Evolutionary conservation across 2,888 invertebrate genomes (phyloP).

Genomic region (Chrysolina americana): DNA sequence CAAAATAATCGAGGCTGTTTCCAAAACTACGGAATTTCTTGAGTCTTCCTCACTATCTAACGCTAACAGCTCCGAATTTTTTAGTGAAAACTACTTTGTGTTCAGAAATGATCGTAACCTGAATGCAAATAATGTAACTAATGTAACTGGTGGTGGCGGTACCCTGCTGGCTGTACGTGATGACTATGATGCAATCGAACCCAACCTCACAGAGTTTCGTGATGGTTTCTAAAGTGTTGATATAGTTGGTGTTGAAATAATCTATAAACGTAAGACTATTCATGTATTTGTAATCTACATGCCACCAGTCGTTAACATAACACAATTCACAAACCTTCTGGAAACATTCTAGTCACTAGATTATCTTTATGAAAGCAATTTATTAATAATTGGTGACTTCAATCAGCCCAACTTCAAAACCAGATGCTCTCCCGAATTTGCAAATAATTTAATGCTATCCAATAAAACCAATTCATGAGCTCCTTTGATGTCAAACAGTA

Average conservation of each 20-base stretch:
- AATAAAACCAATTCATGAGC: not conserved
- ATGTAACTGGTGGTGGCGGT: conserved; percentile 27
- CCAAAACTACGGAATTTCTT: conserved; percentile 16
- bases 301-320: conserved; percentile 1
- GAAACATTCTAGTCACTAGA: not conserved
- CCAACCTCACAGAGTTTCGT: conserved; percentile 11
- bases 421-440: not conserved
- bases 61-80: conserved; percentile 9
- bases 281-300: conserved; percentile 20
- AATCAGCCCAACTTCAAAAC: not conserved
- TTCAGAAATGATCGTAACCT: conserved; percentile 26
- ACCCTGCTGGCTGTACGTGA: too few relatives aligned
- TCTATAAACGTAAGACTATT: conserved; percentile 14
- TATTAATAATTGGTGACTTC: too few relatives aligned
- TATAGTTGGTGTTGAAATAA: conserved; percentile 8
- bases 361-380: too few relatives aligned
- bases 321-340: not conserved
- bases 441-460: not conserved
- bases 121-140: conserved; percentile 20
- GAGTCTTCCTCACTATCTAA: conserved; percentile 18
- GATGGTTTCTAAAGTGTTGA: conserved; percentile 17
- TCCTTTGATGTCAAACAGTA: not conserved
- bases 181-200: conserved; percentile 21
- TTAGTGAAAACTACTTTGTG: too few relatives aligned
- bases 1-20: conserved; percentile 5